These are phyloP conservation scores for rabbit (Oryctolagus cuniculus) DNA, from an alignment of 2,113 vertebrate species.

Conservation along the genomic window mOryCun1.1 NC_091435.1:62901501-62902000, in stretches of 20 bases:
- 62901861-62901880: conserved; percentile 10
- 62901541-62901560: conserved; percentile 26
- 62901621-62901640: neutral
- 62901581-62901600: too few relatives aligned
- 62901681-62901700: neutral
- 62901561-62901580: neutral
- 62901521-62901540: neutral
- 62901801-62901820: neutral
- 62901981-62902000: too few relatives aligned
- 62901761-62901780: neutral
- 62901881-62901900: neutral
- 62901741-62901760: neutral
- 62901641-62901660: neutral
- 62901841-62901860: neutral
- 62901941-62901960: too few relatives aligned
- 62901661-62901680: conserved; percentile 37
- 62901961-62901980: too few relatives aligned
- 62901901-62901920: too few relatives aligned
- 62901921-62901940: too few relatives aligned
- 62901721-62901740: conserved; percentile 35
- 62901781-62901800: conserved; percentile 49
- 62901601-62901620: too few relatives aligned
- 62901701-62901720: conserved; percentile 21
- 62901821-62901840: neutral
- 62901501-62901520: neutral